Evolutionary conservation across 2,113 vertebrate species (phyloP).

Genomic region (Raphicerus campestris): DNA sequence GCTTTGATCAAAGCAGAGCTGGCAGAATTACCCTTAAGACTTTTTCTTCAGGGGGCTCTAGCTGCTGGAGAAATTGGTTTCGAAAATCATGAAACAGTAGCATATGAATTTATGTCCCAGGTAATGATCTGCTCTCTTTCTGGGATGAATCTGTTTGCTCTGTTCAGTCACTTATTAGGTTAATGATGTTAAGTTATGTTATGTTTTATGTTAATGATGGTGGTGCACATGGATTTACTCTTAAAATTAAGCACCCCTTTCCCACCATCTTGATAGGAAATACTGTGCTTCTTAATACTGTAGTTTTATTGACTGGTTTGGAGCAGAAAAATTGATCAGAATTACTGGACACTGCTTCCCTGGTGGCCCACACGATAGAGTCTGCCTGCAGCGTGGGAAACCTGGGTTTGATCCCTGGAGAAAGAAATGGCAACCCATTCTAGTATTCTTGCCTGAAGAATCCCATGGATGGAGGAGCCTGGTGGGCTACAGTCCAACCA

Average conservation of each 20-base stretch:
- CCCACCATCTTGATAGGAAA: neutral
- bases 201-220: neutral
- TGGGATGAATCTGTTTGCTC: neutral
- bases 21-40: constrained; percentile 93
- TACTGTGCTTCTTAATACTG: neutral
- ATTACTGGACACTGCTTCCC: neutral
- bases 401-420: neutral
- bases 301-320: neutral
- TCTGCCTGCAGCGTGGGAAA: neutral
- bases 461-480: neutral
- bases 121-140: constrained; percentile 72
- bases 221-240: neutral
- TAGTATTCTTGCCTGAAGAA: neutral
- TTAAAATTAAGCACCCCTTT: neutral
- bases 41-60: constrained; percentile 96
- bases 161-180: neutral
- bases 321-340: neutral
- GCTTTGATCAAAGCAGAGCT: constrained; percentile 98
- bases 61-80: constrained; percentile 98
- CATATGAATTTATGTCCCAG: constrained; percentile 99
- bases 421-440: neutral
- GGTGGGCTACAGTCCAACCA: neutral
- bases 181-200: neutral
- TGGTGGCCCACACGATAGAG: neutral
- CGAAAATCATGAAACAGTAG: constrained; percentile 98